These are phyloP conservation scores for Macrophya alboannulata DNA, from an alignment of 2,888 invertebrate species.

Conservation along the genomic window DNA sequence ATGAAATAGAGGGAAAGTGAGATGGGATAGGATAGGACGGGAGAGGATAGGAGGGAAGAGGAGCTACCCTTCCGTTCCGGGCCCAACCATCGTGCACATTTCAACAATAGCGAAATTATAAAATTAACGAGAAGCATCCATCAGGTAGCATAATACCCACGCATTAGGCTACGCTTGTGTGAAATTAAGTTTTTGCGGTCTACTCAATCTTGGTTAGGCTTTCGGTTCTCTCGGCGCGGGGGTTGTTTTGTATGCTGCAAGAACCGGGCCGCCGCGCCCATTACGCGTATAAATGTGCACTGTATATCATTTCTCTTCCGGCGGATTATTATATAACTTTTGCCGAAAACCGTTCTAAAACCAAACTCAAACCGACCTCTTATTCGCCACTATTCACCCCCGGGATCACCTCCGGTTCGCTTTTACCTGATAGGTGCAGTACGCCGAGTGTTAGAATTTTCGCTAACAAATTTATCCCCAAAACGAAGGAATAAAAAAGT, in stretches of 20 bases:
- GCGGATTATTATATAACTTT: constrained; percentile 45
- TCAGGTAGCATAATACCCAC: constrained; percentile 69
- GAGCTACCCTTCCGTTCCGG: constrained; percentile 38
- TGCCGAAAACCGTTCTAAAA: constrained; percentile 21
- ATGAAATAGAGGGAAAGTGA: not conserved
- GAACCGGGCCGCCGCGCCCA: constrained; percentile 58
- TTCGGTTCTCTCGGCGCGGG: constrained; percentile 41
- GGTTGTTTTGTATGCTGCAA: constrained; percentile 64
- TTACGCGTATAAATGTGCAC: constrained; percentile 62
- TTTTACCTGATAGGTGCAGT: not conserved
- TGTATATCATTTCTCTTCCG: constrained; percentile 45
- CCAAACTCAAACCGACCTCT: not conserved
- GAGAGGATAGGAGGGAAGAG: not conserved
- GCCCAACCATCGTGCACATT: constrained; percentile 56
- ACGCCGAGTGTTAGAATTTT: not conserved
- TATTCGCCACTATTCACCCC: not conserved
- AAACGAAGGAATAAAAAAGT: not conserved
- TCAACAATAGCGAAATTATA: constrained; percentile 69
- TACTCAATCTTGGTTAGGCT: constrained; percentile 71
- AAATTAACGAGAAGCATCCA: constrained; percentile 75
- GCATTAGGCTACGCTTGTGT: constrained; percentile 66
- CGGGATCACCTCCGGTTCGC: not conserved
- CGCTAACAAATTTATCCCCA: not conserved
- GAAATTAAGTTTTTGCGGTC: constrained; percentile 67
- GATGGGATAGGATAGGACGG: not conserved